Conservation (phyloP, 2,113 vertebrate genomes). For the Pongo abelii region DNA sequence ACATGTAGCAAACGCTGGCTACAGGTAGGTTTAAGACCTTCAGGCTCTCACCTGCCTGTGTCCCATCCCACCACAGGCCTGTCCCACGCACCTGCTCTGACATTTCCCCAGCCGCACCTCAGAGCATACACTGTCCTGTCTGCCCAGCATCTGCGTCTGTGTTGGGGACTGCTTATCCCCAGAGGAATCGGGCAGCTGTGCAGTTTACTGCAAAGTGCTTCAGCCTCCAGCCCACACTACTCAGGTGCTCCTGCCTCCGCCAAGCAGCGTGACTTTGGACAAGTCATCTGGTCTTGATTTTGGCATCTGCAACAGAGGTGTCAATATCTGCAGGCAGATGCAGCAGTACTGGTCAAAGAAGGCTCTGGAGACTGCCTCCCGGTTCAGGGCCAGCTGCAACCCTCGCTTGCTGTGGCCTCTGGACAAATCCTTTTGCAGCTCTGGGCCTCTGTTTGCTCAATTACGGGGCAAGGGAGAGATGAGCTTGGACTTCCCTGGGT, state of each 20-base stretch:
- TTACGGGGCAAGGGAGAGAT: neutral
- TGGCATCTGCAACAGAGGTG: neutral
- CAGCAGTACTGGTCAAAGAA: neutral
- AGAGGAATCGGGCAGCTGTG: neutral
- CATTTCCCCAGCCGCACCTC: neutral
- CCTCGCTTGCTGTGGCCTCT: neutral
- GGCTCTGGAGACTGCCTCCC: neutral
- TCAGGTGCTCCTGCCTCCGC: neutral
- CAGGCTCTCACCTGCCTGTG: no score
- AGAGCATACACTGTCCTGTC: neutral
- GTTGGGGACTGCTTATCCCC: neutral
- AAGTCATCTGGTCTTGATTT: neutral
- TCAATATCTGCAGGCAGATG: neutral
- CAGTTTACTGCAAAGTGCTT: neutral
- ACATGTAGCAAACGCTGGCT: neutral
- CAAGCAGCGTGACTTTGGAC: neutral
- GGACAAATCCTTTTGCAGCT: neutral
- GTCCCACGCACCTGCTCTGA: neutral
- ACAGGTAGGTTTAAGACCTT: neutral
- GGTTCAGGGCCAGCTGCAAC: neutral
- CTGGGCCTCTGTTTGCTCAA: neutral
- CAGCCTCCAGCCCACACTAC: neutral
- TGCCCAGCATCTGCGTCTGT: no score
- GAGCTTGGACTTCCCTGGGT: neutral
- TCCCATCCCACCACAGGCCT: no score